These are phyloP conservation scores for Cervus canadensis DNA, from an alignment of 2,113 vertebrate species.

Conservation along the genomic window DNA sequence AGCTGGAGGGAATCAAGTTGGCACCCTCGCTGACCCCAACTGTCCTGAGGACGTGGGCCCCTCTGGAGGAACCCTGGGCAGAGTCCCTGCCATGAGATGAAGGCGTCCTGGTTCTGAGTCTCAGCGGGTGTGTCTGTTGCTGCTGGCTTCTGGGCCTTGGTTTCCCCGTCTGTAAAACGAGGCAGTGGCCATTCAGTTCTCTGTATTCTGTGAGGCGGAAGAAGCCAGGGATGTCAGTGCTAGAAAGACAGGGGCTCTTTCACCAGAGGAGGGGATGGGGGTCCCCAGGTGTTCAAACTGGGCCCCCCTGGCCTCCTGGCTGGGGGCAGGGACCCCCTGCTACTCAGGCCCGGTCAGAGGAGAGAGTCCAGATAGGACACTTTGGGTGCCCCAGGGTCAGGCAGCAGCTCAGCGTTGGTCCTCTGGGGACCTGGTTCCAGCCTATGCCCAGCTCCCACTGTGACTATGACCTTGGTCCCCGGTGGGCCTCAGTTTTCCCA, in stretches of 20 bases:
- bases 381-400: background rate
- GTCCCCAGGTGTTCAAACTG: background rate
- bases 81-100: accelerated
- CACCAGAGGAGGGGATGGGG: background rate
- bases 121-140: accelerated
- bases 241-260: background rate
- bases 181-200: background rate
- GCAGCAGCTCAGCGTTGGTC: background rate
- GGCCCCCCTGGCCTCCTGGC: background rate
- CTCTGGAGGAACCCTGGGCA: background rate
- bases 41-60: accelerated
- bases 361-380: background rate
- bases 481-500: background rate
- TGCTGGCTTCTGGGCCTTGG: background rate
- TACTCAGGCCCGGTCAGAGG: background rate
- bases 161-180: background rate
- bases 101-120: accelerated
- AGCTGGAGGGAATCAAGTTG: no score
- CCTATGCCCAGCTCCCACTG: background rate
- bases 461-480: background rate
- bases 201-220: background rate
- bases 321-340: background rate
- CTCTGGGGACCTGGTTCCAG: background rate
- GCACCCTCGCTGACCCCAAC: accelerated
- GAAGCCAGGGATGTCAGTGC: accelerated